Percentiles rank a stretch among this genome's conserved stretches.
Conservation (phyloP, 1,140 invertebrate genomes). For the Drosophila mojavensis region DNA sequence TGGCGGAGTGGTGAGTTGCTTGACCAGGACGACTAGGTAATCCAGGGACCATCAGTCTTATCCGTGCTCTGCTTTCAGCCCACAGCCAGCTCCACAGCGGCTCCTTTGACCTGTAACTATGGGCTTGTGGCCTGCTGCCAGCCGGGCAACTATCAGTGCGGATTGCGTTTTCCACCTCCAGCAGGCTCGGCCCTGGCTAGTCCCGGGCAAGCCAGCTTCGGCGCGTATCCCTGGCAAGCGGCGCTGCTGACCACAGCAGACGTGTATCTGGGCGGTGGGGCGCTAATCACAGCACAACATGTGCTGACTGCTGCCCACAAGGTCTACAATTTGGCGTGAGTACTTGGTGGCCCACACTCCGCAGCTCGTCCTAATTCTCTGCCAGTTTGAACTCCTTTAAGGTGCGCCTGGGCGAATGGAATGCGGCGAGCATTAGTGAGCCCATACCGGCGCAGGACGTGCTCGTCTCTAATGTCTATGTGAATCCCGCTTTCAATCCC, state of each 20-base stretch:
- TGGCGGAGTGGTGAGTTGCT: constrained; percentile 71
- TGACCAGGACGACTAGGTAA: too few species aligned
- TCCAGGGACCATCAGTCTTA: not conserved
- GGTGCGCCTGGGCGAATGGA: constrained; percentile 89
- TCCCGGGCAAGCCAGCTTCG: constrained; percentile 72
- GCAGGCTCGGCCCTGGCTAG: constrained; percentile 48
- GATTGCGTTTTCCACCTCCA: constrained; percentile 69
- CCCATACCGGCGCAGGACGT: constrained; percentile 87
- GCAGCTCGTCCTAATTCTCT: constrained; percentile 6
- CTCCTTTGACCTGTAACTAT: constrained; percentile 59
- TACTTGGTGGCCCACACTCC: constrained; percentile 13
- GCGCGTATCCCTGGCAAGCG: constrained; percentile 82
- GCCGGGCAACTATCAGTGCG: constrained; percentile 76
- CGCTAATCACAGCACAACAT: constrained; percentile 87
- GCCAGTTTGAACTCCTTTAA: constrained; percentile 83
- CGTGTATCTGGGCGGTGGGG: constrained; percentile 88
- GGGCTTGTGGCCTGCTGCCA: constrained; percentile 73
- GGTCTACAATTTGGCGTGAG: constrained; percentile 86
- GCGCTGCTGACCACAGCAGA: constrained; percentile 85
- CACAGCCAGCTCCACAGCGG: constrained; percentile 18
- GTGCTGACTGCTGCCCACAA: constrained; percentile 90
- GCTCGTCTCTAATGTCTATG: constrained; percentile 85
- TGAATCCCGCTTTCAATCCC: constrained; percentile 88
- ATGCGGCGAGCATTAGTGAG: constrained; percentile 86
- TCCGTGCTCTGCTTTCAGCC: constrained; percentile 25